Evolutionary conservation across 1,140 invertebrate genomes (phyloP), one percentile per base, ranked within the genome.

Genomic region (Pseudoatta argentina): DNA sequence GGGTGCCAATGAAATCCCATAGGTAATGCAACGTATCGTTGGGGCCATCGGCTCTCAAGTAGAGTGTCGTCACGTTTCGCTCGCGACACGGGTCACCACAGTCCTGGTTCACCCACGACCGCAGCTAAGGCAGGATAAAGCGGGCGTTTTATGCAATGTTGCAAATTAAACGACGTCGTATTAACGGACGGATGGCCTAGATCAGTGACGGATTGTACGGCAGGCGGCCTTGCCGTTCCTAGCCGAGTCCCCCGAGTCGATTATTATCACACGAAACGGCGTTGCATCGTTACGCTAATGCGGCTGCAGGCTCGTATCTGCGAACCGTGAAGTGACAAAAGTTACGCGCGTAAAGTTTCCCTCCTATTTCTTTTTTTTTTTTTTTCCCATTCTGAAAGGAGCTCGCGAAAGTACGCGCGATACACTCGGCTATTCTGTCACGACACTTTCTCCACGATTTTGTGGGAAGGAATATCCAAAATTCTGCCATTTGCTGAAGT

Each of bases 1-100:
- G 96, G 72, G 94, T 93, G 18, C 95, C 92, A 44, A 75, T 4
- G 86, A 97, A 96, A 91, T 96, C 96, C 96, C 96, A 97, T 34
- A 97, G 73, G 88, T 96, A 96, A 88, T 97, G 96, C 3, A 97
- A 90, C 0, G 95, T 95, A 89, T 97, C 96, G 67, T 94, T 93
- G 3, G 91, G 79, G 24, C 96, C 96, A 53, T 95, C 93, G 2
- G 96, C 95, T 88, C 90, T 92, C 3, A 96, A 91, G 91, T 96
- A 95, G 5, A 96, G 89, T 24, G 96, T 89, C 6, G 94, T 96
- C 7, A 93, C 63, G 78, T 93, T 91, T 61, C 73, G 88, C 67
- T 89, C 86, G 14, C 88, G 85, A 64, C 93, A 94, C 64, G 81
- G 39, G 27, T 85, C 71, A 57, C 88, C 88, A 88, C 94, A 95